Percentiles rank a stretch among this genome's conserved stretches.
phyloP scores from a whole-genome alignment of 2,888 invertebrate species.

The Cinara cedri region DNA sequence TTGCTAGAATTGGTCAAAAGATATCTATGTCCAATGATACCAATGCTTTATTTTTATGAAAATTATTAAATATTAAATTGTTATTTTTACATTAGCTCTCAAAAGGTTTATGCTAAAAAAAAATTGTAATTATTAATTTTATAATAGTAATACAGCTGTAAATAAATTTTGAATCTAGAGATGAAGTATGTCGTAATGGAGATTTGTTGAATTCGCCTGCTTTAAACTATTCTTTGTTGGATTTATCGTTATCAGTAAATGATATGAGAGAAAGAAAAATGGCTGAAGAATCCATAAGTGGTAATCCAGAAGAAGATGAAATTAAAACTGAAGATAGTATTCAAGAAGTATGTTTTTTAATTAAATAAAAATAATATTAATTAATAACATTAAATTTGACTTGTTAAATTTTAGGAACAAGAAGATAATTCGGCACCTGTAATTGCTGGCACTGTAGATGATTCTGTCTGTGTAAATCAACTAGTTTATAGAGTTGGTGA shows the following conservation, averaged over 20 bases:
- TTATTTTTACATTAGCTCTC: too few species aligned
- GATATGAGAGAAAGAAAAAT: constrained; percentile 60
- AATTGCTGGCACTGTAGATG: constrained; percentile 63
- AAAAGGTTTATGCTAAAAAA: too few species aligned
- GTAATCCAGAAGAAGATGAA: constrained; percentile 57
- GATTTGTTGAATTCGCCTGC: constrained; percentile 86
- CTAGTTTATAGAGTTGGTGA: constrained; percentile 63
- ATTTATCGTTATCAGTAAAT: constrained; percentile 69
- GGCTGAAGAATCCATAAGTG: constrained; percentile 59
- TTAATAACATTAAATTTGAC: constrained; percentile 59
- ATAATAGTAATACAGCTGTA: neutral
- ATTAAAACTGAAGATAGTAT: constrained; percentile 44
- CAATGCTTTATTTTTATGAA: too few species aligned
- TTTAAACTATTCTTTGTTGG: constrained; percentile 76
- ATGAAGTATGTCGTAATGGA: constrained; percentile 78
- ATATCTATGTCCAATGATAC: too few species aligned
- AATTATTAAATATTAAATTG: too few species aligned
- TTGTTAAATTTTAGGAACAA: constrained; percentile 61
- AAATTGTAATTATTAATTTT: neutral
- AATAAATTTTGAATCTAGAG: constrained; percentile 62
- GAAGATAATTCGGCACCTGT: constrained; percentile 52
- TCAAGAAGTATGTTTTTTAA: constrained; percentile 32
- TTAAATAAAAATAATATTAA: constrained; percentile 28
- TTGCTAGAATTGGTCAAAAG: too few species aligned
- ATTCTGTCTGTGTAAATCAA: constrained; percentile 76